phyloP scores from a whole-genome alignment of 2,113 vertebrate genomes.

The Microtus richardsoni region DNA sequence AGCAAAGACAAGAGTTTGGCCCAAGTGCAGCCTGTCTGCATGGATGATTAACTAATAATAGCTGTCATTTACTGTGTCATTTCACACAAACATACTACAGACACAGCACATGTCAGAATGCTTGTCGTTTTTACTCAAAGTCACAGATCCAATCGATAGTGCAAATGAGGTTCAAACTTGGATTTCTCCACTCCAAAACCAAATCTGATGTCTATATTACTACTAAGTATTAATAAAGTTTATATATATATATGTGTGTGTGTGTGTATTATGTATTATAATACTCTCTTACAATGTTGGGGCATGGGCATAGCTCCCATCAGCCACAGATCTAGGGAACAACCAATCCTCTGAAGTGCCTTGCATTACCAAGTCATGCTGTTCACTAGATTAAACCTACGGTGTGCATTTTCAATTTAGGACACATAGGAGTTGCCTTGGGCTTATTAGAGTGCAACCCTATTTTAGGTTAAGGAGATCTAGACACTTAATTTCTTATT shows the following conservation, averaged over 20 bases:
- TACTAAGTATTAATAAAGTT: neutral
- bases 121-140: neutral
- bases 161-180: neutral
- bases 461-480: neutral
- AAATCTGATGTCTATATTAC: neutral
- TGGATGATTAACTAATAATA: slow-evolving; percentile 39
- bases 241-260: neutral
- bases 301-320: too few species aligned
- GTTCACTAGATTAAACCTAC: neutral
- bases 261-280: neutral
- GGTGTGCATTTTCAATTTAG: neutral
- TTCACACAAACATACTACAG: neutral
- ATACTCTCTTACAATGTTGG: neutral
- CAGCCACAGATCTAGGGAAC: neutral
- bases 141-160: slow-evolving; percentile 13
- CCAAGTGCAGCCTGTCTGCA: slow-evolving; percentile 31
- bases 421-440: neutral
- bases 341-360: neutral
- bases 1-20: slow-evolving; percentile 45
- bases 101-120: neutral
- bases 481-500: slow-evolving; percentile 29
- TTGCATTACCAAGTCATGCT: neutral
- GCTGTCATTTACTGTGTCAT: slow-evolving; percentile 2
- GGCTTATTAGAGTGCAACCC: neutral
- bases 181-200: neutral